Conservation (phyloP, 2,888 invertebrate genomes). For the Amorpha juglandis region DNA sequence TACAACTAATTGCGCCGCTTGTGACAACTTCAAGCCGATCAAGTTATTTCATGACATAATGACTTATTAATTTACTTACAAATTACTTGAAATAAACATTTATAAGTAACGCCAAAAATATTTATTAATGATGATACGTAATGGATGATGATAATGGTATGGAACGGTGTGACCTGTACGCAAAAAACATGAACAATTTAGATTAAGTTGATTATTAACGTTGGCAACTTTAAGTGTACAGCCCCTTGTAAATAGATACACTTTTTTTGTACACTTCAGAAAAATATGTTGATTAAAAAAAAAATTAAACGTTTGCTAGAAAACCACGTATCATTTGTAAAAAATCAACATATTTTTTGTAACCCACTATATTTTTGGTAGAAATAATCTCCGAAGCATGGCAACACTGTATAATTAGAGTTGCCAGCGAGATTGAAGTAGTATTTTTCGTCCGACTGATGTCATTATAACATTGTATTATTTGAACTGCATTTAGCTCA, state of each 20-base stretch:
- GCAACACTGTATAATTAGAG: conserved; percentile 13
- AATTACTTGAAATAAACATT: not conserved
- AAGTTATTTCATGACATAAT: not conserved
- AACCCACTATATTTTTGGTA: not conserved
- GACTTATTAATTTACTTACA: not conserved
- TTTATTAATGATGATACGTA: conserved; percentile 34
- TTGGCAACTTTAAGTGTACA: conserved; percentile 36
- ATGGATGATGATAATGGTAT: conserved; percentile 17
- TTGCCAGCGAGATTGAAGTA: conserved; percentile 28
- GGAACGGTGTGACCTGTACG: conserved; percentile 33
- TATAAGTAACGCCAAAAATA: conserved; percentile 21
- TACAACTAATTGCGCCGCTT: too few relatives aligned
- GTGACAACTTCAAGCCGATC: too few relatives aligned
- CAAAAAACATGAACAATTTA: conserved; percentile 49
- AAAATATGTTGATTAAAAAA: too few relatives aligned
- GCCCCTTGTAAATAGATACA: not conserved
- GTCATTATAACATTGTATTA: conserved; percentile 27
- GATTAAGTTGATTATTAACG: conserved; percentile 38
- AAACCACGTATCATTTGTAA: too few relatives aligned
- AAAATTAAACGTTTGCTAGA: too few relatives aligned
- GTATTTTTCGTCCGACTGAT: conserved; percentile 42
- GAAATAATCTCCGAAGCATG: too few relatives aligned
- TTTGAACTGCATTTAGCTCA: conserved; percentile 51
- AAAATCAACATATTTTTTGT: not conserved
- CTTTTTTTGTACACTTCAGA: not conserved